Evolutionary conservation across 2,113 vertebrate genomes (phyloP).

Genomic region (Anser brachyrhynchus): DNA sequence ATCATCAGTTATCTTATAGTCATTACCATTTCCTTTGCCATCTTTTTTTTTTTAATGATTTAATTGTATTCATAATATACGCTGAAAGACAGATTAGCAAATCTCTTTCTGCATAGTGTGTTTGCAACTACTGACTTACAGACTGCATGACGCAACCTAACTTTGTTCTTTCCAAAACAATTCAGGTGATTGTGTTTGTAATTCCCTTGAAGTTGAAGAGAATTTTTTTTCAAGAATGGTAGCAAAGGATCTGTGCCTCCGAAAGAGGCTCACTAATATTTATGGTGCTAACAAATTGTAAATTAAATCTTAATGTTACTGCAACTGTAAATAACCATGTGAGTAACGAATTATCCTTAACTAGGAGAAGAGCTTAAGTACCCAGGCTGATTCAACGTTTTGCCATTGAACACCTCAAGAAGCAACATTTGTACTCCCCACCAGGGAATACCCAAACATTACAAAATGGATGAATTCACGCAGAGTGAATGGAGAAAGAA

Average conservation of each 20-base stretch:
- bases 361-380: background rate
- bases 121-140: background rate
- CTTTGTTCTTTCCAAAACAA: background rate
- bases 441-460: background rate
- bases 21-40: background rate
- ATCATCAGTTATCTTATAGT: background rate
- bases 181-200: background rate
- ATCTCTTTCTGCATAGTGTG: background rate
- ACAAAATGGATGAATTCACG: background rate
- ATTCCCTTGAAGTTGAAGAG: background rate
- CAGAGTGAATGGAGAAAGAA: background rate
- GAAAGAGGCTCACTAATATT: background rate
- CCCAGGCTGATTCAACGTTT: background rate
- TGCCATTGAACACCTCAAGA: background rate
- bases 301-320: background rate
- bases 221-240: background rate
- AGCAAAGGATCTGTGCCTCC: background rate
- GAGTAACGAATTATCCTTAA: background rate
- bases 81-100: background rate
- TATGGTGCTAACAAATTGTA: background rate
- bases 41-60: background rate
- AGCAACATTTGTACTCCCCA: background rate
- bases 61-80: background rate
- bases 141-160: background rate
- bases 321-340: background rate